Conservation (phyloP, 2,797 vertebrate genomes). For the Salmo trutta region DNA sequence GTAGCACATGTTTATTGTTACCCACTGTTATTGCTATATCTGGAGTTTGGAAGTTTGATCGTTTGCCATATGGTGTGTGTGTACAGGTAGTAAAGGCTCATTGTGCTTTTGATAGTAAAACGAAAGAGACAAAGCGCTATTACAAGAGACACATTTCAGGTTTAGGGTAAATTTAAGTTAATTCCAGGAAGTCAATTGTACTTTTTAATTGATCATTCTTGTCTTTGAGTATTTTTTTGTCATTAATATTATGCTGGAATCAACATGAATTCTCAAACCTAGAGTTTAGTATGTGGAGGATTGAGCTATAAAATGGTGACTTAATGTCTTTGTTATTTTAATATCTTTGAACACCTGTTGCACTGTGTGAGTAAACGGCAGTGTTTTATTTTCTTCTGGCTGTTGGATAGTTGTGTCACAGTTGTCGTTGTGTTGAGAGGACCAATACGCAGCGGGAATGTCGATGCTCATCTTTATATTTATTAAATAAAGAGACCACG, state of each 20-base stretch:
- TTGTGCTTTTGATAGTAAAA: conserved; percentile 1
- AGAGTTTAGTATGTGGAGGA: conserved; percentile 15
- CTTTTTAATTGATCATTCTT: not conserved
- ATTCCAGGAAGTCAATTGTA: not conserved
- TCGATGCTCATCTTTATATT: no score
- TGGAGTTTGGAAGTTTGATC: conserved; percentile 21
- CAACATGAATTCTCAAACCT: not conserved
- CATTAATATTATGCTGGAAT: not conserved
- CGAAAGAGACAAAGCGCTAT: not conserved
- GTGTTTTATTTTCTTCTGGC: conserved; percentile 23
- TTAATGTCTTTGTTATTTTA: conserved; percentile 32
- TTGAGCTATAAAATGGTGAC: conserved; percentile 30
- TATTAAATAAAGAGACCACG: no score
- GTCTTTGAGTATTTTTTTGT: not conserved
- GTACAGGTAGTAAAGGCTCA: not conserved
- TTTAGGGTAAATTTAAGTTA: not conserved
- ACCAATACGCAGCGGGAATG: no score
- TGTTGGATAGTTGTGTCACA: conserved; percentile 11
- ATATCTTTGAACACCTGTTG: conserved; percentile 44
- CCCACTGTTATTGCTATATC: conserved; percentile 19
- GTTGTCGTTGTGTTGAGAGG: no score
- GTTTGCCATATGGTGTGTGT: conserved; percentile 11
- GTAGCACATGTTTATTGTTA: conserved; percentile 20
- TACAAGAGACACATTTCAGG: not conserved
- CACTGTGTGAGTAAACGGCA: conserved; percentile 57